These are phyloP conservation scores for Spinus pinus DNA, from an alignment of 2,797 vertebrate species.

Conservation along the genomic window DNA sequence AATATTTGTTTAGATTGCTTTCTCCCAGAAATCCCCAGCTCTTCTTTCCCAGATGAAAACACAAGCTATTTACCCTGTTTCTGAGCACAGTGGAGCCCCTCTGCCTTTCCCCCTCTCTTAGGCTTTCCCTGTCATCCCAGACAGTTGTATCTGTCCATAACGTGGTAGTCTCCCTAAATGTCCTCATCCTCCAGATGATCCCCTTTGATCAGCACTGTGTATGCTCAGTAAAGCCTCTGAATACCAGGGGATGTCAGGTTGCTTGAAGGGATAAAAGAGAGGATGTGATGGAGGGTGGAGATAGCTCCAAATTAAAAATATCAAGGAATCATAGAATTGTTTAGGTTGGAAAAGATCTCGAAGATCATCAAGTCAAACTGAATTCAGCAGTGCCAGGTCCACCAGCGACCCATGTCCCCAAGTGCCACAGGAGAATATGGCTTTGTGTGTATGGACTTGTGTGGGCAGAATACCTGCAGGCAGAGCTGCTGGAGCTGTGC, in stretches of 20 bases:
- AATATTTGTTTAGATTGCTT: neutral
- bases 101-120: neutral
- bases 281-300: neutral
- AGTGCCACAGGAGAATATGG: neutral
- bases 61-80: neutral
- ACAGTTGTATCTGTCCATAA: neutral
- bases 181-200: neutral
- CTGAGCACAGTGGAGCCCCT: neutral
- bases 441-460: neutral
- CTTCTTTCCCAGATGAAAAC: neutral
- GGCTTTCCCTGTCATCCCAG: neutral
- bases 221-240: neutral
- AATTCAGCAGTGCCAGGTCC: neutral
- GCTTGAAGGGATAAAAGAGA: neutral
- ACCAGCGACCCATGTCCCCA: neutral
- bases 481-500: neutral
- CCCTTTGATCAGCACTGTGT: neutral
- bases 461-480: neutral
- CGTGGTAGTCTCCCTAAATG: rapidly evolving
- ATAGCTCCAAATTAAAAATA: neutral
- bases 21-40: neutral
- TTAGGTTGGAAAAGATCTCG: neutral
- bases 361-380: neutral
- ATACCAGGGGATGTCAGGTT: neutral
- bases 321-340: neutral